Evolutionary conservation across 2,888 invertebrate species (phyloP), one percentile per base, ranked within the genome.

Genomic region (Exocentrus adspersus): DNA sequence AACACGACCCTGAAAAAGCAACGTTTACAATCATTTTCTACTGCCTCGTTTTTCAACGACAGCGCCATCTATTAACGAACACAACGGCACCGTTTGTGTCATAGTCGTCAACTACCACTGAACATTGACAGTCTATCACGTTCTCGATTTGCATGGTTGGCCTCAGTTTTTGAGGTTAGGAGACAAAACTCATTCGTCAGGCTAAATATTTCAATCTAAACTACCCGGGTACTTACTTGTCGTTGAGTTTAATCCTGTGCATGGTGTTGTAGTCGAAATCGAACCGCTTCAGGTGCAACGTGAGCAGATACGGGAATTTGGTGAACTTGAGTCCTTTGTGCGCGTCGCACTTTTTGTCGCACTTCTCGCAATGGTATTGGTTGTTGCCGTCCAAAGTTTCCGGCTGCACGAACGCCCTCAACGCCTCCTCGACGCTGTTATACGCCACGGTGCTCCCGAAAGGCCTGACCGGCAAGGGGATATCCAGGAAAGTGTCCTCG

Each of bases 291-390:
- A 96, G 84, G 80, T 95, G 95, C 71, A 96, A 84, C 0, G 94
- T 94, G 48, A 95, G 83, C 65, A 96, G 85, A 80, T 95, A 95
- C 0, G 95, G 95, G 80, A 95, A 93, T 69, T 90, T 89, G 16
- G 89, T 88, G 79, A 95, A 94, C 80, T 93, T 93, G 52, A 95
- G 84, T 37, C 95, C 95, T 84, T 95, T 95, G 78, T 95, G 93
- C 12, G 95, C 95, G 80, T 95, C 90, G 79, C 93, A 93, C 78
- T 93, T 93, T 79, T 92, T 91, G 75, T 91, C 87, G 82, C 95
- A 95, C 71, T 89, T 90, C 73, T 93, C 93, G 82, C 95, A 95
- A 79, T 88, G 88, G 83, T 95, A 95, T 83, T 95, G 93, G 84
- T 95, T 95, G 76, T 89, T 90, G 6, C 85, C 94, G 65, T 93